These are phyloP conservation scores for Columba guinea DNA, from an alignment of 2,797 vertebrate genomes.

Conservation along the genomic window DNA sequence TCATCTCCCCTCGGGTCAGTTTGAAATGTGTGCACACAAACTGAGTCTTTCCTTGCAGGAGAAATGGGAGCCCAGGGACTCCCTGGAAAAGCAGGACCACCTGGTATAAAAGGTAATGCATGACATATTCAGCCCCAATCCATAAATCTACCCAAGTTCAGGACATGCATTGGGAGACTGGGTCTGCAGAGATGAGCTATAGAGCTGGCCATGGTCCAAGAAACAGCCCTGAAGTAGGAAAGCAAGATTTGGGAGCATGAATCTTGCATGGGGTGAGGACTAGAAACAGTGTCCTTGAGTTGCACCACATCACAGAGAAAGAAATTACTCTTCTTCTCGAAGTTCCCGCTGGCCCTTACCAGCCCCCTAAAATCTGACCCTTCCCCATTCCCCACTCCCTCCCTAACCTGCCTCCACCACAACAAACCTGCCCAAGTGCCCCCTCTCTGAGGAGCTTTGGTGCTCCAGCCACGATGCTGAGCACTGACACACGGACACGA, in stretches of 20 bases:
- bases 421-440: not conserved
- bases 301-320: not conserved
- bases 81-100: constrained; percentile 18
- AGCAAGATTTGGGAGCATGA: not conserved
- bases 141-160: not conserved
- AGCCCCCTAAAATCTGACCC: not conserved
- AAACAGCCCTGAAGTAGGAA: not conserved
- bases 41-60: not conserved
- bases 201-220: not conserved
- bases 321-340: not conserved
- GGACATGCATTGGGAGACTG: not conserved
- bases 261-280: not conserved
- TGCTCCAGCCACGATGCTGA: not conserved
- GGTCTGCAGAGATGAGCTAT: not conserved
- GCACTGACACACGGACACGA: not conserved
- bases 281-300: not conserved
- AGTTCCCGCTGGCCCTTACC: not conserved
- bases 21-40: not conserved
- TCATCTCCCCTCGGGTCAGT: not conserved
- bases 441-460: not conserved
- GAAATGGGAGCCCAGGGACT: not conserved
- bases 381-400: not conserved
- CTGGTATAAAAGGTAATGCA: constrained; percentile 12
- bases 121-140: not conserved
- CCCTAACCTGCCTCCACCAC: not conserved